Evolutionary conservation across 2,797 vertebrate genomes (phyloP), one percentile per base, ranked within the genome.

Genomic region (Danio choprae): DNA sequence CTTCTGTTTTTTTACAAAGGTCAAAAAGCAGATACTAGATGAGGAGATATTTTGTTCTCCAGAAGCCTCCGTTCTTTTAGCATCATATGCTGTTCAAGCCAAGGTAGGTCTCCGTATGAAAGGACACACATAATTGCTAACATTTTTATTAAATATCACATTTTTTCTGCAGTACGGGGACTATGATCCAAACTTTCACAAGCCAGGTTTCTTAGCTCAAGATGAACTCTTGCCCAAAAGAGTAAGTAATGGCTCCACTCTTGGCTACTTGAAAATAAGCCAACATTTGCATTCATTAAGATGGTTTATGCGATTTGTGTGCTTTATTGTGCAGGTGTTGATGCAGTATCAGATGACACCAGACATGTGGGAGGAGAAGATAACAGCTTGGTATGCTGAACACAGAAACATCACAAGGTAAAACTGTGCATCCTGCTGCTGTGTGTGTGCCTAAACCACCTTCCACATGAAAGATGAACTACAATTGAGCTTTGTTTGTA

Each of bases 281-380:
- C 60, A 67, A 12, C 18, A 9, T 58, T 16, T 67, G 10, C 4
- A 29, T 68, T 9, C 10, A n/a, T 55, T 22, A 40, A 18, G 11
- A 15, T 74, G 20, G 29, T 38, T 5, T 38, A 22, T 81, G 41
- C 43, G 41, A 41, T 74, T 59, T 75, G 0, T 40, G n/a, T 22
- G 29, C n/a, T 60, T 13, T 77, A 43, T 81, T 85, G 7, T 70
- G 9, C 74, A 95, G 94, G 95, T 95, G 71, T 89, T 95, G 76
- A 93, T 93, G 93, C 96, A 97, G 81, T 98, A 98, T 86, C 97
- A 98, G 89, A 95, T 98, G 95, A 98, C 97, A 71, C 92, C 95
- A 63, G 96, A 96, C 88, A 98, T 98, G 97, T 98, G 97, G 97
- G 96, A 98, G 85, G 96, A 98, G 84, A 97, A 96, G 88, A 98